Evolutionary conservation across 2,797 vertebrate species (phyloP).

Genomic region (Falco cherrug): DNA sequence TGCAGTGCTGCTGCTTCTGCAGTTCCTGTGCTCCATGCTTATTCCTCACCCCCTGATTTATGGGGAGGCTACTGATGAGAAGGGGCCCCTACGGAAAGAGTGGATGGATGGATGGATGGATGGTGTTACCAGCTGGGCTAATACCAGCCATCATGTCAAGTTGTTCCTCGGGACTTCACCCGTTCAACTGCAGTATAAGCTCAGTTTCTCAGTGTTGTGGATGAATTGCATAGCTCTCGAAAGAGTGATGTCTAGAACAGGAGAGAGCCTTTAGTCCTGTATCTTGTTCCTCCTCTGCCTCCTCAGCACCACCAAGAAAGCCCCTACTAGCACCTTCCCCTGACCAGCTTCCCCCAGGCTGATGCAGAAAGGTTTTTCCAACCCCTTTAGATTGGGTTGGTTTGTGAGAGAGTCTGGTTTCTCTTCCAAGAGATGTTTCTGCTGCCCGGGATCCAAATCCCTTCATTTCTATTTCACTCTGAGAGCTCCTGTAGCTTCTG

Average conservation of each 20-base stretch:
- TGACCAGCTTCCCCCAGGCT: neutral
- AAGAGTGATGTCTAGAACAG: neutral
- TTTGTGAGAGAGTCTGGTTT: neutral
- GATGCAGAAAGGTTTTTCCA: neutral
- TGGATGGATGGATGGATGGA: constrained; percentile 4
- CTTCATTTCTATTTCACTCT: neutral
- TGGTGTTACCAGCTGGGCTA: neutral
- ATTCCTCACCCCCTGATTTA: constrained; percentile 73
- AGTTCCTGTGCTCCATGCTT: constrained; percentile 37
- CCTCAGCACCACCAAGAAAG: neutral
- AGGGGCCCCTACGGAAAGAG: neutral
- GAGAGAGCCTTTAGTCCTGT: neutral
- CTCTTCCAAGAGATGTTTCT: neutral
- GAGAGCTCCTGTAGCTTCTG: neutral
- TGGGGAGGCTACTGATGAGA: constrained; percentile 51
- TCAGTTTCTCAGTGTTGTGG: neutral
- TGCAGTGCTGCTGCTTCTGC: constrained; percentile 64
- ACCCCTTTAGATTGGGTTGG: neutral
- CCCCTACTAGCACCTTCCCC: neutral
- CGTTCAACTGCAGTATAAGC: constrained; percentile 36
- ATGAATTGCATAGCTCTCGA: neutral
- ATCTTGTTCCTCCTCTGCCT: neutral
- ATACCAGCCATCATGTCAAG: neutral
- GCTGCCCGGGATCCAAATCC: neutral
- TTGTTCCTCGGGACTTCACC: neutral